Conservation (phyloP, 2,797 vertebrate genomes). For the Phoebastria nigripes region DNA sequence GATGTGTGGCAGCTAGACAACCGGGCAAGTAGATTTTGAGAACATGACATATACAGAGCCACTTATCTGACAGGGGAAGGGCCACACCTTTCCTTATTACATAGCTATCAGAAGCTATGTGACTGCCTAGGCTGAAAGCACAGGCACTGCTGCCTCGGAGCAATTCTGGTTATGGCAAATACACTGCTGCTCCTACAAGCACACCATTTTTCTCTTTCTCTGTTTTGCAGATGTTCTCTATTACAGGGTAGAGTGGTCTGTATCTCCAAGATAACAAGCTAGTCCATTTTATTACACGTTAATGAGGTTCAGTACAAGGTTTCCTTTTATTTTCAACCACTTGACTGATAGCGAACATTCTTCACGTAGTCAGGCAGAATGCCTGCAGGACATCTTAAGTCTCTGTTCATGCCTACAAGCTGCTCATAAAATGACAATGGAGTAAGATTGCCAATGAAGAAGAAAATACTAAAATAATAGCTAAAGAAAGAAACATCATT, state of each 20-base stretch:
- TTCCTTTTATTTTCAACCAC: neutral
- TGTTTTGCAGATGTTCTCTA: neutral
- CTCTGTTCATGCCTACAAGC: neutral
- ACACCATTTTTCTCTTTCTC: neutral
- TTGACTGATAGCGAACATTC: neutral
- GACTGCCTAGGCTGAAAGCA: neutral
- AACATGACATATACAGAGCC: neutral
- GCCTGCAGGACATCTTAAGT: neutral
- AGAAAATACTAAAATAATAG: neutral
- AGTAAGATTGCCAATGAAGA: neutral
- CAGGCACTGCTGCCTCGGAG: neutral
- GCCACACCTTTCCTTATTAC: neutral
- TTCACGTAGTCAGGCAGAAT: neutral
- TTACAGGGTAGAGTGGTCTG: neutral
- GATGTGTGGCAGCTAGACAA: neutral
- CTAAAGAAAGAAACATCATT: neutral
- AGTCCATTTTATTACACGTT: neutral
- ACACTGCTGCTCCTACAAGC: neutral
- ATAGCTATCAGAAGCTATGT: neutral
- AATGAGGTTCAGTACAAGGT: neutral
- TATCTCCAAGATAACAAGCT: neutral
- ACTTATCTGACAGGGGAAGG: neutral
- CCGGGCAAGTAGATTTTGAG: neutral
- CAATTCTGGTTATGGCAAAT: neutral
- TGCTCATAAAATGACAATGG: neutral